A percentile compares a stretch with the other conserved stretches of the same genome.
Evolutionary conservation across 2,113 vertebrate genomes (phyloP).

Genomic region (Anser cygnoides): DNA sequence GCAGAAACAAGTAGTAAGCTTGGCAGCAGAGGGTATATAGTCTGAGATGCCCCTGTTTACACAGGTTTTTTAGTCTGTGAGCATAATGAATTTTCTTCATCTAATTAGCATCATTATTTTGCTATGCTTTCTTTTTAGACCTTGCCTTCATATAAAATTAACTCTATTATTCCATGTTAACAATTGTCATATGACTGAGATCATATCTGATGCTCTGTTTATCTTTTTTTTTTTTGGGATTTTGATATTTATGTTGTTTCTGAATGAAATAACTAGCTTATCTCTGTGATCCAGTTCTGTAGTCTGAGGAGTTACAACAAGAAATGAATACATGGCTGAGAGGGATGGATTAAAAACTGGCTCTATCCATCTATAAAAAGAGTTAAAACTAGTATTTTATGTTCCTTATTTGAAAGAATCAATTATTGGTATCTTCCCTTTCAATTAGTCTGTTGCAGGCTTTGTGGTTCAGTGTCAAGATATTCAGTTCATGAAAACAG

Average conservation of each 20-base stretch:
- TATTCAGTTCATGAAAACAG: neutral
- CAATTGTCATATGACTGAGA: neutral
- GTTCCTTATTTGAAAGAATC: neutral
- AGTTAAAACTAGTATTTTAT: neutral
- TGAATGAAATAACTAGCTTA: neutral
- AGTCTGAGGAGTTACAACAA: neutral
- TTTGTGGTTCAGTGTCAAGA: neutral
- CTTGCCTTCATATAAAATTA: neutral
- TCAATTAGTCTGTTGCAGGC: neutral
- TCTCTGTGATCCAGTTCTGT: neutral
- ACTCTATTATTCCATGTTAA: neutral
- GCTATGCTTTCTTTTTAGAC: neutral
- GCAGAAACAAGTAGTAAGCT: neutral
- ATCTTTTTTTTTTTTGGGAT: neutral
- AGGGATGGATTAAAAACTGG: neutral
- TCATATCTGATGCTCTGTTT: neutral
- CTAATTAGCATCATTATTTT: neutral
- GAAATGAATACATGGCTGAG: neutral
- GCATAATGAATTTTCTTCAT: neutral
- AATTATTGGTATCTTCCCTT: neutral
- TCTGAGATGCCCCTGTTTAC: neutral
- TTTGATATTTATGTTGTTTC: neutral
- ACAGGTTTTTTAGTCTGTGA: neutral
- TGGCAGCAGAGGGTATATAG: neutral
- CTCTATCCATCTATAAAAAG: neutral